Evolutionary conservation across 2,113 vertebrate species (phyloP).

Genomic region (Stigmatopora nigra): DNA sequence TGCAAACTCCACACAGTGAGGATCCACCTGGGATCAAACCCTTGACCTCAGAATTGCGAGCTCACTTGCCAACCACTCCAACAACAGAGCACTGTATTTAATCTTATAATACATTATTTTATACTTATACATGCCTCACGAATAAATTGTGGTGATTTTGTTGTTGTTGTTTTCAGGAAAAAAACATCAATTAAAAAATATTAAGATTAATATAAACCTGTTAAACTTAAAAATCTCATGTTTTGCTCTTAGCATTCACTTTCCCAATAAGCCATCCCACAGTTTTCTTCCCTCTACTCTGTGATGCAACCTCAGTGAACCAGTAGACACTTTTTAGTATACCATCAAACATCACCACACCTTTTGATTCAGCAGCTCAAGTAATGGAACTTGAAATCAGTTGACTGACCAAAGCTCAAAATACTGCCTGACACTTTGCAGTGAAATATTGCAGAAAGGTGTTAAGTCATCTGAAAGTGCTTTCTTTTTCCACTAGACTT

Average conservation of each 20-base stretch:
- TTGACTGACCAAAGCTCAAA: conserved; percentile 46
- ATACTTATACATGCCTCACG: too few species aligned
- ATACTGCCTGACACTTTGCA: conserved; percentile 54
- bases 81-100: too few species aligned
- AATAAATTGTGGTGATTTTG: not conserved
- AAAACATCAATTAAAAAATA: conserved; percentile 5
- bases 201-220: not conserved
- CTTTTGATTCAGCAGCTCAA: conserved; percentile 41
- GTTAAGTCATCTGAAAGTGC: conserved; percentile 43
- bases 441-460: conserved; percentile 57
- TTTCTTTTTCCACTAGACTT: conserved; percentile 33
- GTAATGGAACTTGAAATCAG: conserved; percentile 31
- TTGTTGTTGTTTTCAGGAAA: not conserved
- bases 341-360: conserved; percentile 17
- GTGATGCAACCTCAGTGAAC: conserved; percentile 10
- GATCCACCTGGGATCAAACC: too few species aligned
- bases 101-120: too few species aligned
- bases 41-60: too few species aligned
- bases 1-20: too few species aligned
- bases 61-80: too few species aligned
- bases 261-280: not conserved
- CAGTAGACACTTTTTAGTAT: conserved; percentile 31
- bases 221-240: not conserved
- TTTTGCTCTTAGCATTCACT: not conserved
- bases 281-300: not conserved